Conservation (phyloP, 2,113 vertebrate genomes). For the Castor canadensis region DNA sequence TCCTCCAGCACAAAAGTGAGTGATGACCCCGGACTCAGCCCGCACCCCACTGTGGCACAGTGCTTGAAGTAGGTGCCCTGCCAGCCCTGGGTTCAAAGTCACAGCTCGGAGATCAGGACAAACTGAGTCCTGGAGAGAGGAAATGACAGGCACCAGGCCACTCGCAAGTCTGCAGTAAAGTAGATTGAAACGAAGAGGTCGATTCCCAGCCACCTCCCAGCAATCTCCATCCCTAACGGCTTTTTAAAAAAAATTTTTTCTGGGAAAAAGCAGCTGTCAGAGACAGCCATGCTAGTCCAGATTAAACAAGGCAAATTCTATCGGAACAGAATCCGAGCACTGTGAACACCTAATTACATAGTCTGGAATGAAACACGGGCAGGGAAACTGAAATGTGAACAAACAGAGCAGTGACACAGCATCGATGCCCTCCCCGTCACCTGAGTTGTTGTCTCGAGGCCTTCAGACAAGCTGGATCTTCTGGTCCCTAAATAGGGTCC, state of each 20-base stretch:
- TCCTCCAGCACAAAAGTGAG: background rate
- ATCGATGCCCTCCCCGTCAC: fast-evolving
- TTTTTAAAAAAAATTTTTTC: background rate
- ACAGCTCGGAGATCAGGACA: background rate
- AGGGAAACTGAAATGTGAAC: conserved; percentile 21
- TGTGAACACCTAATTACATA: conserved; percentile 59
- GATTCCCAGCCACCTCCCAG: background rate
- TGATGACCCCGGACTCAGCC: background rate
- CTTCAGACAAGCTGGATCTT: background rate
- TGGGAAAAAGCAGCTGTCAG: conserved; percentile 57
- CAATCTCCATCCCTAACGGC: background rate
- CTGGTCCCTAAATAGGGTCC: background rate
- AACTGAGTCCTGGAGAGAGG: background rate
- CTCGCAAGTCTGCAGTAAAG: background rate
- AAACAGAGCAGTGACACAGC: background rate
- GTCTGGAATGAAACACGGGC: background rate
- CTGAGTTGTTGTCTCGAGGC: background rate
- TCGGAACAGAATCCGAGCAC: conserved; percentile 1
- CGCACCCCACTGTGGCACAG: fast-evolving
- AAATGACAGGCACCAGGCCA: background rate
- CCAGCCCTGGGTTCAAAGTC: background rate
- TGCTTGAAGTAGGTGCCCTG: background rate
- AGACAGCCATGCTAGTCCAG: conserved; percentile 31
- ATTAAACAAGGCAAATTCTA: conserved; percentile 69
- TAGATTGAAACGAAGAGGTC: background rate